Percentiles rank a stretch among this genome's conserved stretches.
phyloP scores from a whole-genome alignment of 2,888 invertebrate species.

The Pinctada fucata region DNA sequence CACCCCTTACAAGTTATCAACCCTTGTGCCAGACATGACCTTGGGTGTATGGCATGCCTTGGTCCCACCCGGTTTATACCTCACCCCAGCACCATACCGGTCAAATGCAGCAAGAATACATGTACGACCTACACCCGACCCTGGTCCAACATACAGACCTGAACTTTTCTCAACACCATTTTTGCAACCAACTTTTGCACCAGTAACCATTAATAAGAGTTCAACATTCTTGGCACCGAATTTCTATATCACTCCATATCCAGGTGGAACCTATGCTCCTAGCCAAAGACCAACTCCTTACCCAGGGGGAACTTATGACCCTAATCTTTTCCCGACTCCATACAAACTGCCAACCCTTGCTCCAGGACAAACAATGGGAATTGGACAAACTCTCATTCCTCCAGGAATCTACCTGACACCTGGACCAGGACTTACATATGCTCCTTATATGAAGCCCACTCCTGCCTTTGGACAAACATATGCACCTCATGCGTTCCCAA shows the following conservation, averaged over 20 bases:
- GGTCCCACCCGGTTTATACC: slow-evolving; percentile 36
- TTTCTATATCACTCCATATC: slow-evolving; percentile 41
- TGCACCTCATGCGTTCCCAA: slow-evolving; percentile 50
- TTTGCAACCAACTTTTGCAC: no score
- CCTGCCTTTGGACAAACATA: slow-evolving; percentile 47
- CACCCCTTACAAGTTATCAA: slow-evolving; percentile 51
- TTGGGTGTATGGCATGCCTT: slow-evolving; percentile 46
- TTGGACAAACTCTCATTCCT: slow-evolving; percentile 39
- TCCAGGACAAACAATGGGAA: slow-evolving; percentile 36
- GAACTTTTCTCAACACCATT: no score
- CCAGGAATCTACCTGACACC: slow-evolving; percentile 52
- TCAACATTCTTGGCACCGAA: no score
- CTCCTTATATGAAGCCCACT: slow-evolving; percentile 48
- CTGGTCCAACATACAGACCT: no score
- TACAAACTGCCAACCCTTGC: slow-evolving; percentile 44
- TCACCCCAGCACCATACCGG: no score
- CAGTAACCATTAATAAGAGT: no score
- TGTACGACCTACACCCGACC: neutral
- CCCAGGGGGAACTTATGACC: slow-evolving; percentile 51
- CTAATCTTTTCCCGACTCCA: slow-evolving; percentile 40
- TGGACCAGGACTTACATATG: slow-evolving; percentile 49
- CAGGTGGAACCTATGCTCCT: slow-evolving; percentile 53
- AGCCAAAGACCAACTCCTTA: slow-evolving; percentile 46
- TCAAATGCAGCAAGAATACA: no score
- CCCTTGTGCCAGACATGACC: slow-evolving; percentile 49